Percentiles rank a stretch among this genome's conserved stretches.
Evolutionary conservation across 2,888 invertebrate species (phyloP).

Genomic region (Frankliniella intonsa): DNA sequence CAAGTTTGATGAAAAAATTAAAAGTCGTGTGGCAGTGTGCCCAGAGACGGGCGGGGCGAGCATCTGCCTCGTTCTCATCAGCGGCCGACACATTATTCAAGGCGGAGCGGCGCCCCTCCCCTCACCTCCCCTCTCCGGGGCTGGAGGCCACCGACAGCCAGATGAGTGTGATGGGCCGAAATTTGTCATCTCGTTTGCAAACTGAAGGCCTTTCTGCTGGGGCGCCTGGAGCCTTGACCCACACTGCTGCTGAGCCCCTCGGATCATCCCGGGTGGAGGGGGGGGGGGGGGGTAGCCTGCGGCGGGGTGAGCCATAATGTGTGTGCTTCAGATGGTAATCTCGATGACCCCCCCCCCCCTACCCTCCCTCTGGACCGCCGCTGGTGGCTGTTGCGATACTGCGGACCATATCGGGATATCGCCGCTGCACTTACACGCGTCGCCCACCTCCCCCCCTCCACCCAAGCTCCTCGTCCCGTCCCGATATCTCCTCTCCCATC

Average conservation of each 20-base stretch:
- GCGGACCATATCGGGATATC: too few species aligned
- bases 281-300: too few species aligned
- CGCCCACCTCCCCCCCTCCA: background rate
- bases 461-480: background rate
- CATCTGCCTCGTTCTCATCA: too few species aligned
- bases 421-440: background rate
- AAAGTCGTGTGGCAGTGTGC: too few species aligned
- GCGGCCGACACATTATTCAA: too few species aligned
- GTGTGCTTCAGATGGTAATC: slow-evolving; percentile 5
- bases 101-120: too few species aligned
- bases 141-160: background rate
- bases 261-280: background rate
- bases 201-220: background rate
- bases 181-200: background rate
- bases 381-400: too few species aligned
- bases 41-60: too few species aligned
- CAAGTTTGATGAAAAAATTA: too few species aligned
- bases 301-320: background rate
- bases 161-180: background rate
- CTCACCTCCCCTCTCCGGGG: background rate
- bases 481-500: too few species aligned
- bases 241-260: background rate
- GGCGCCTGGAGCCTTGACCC: background rate
- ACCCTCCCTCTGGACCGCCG: too few species aligned
- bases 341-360: background rate